Percentiles rank a stretch among this genome's conserved stretches.
These are phyloP conservation scores for Neodiprion virginianus DNA, from an alignment of 1,140 invertebrate species.

Conservation along the genomic window DNA sequence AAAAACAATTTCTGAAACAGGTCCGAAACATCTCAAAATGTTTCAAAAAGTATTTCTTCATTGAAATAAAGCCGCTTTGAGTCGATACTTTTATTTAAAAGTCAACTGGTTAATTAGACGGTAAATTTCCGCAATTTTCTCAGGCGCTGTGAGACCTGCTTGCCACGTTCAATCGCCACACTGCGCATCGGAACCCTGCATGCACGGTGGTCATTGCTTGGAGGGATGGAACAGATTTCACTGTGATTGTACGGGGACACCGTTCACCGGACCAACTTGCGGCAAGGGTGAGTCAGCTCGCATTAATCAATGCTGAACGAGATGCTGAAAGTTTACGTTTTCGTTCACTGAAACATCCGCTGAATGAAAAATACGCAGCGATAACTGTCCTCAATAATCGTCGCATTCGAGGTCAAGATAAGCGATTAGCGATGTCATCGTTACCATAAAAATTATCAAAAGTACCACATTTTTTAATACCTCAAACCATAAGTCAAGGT, in stretches of 20 bases:
- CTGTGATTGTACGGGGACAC: slow-evolving; percentile 92
- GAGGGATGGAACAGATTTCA: slow-evolving; percentile 97
- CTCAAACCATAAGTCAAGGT: too few relatives aligned
- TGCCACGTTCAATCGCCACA: slow-evolving; percentile 83
- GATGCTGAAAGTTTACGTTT: not conserved
- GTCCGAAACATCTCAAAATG: too few relatives aligned
- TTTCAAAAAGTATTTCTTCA: too few relatives aligned
- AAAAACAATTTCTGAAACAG: too few relatives aligned
- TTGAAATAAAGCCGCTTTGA: too few relatives aligned
- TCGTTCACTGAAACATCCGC: not conserved
- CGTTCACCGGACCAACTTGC: slow-evolving; percentile 91
- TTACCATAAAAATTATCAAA: too few relatives aligned
- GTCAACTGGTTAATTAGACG: too few relatives aligned
- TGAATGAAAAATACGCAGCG: not conserved
- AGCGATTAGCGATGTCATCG: too few relatives aligned
- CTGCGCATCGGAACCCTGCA: slow-evolving; percentile 85
- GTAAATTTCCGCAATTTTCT: slow-evolving; percentile 40
- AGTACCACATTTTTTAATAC: too few relatives aligned
- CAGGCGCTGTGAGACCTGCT: slow-evolving; percentile 84
- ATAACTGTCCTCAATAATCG: too few relatives aligned
- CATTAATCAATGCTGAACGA: not conserved
- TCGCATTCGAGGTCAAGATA: too few relatives aligned
- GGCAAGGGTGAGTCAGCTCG: slow-evolving; percentile 72
- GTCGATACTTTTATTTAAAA: too few relatives aligned
- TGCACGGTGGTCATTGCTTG: slow-evolving; percentile 87